These are phyloP conservation scores for Eristalis arbustorum DNA, from an alignment of 2,888 invertebrate species.

Conservation along the genomic window DNA sequence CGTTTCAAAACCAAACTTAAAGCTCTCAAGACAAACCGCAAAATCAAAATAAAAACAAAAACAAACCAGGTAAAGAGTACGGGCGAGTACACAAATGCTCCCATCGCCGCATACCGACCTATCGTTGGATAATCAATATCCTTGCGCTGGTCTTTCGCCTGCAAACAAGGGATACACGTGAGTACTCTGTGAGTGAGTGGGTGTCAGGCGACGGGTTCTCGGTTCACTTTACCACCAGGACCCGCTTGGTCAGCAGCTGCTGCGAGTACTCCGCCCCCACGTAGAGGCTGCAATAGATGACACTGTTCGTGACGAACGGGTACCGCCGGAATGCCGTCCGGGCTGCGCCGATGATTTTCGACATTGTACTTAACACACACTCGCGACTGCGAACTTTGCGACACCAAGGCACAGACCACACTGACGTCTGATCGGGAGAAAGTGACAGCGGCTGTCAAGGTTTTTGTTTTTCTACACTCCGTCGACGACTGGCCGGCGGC, in stretches of 20 bases:
- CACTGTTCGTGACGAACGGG: slow-evolving; percentile 82
- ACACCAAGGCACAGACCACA: slow-evolving; percentile 21
- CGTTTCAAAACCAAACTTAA: slow-evolving; percentile 23
- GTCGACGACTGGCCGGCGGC: neutral
- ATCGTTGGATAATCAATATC: slow-evolving; percentile 82
- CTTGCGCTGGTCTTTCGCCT: slow-evolving; percentile 72
- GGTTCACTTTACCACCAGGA: slow-evolving; percentile 81
- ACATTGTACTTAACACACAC: slow-evolving; percentile 40
- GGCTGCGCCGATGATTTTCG: slow-evolving; percentile 35
- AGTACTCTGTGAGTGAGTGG: slow-evolving; percentile 6
- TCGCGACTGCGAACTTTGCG: slow-evolving; percentile 28
- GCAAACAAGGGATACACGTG: slow-evolving; percentile 25
- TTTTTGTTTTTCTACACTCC: neutral
- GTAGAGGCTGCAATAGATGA: slow-evolving; percentile 89
- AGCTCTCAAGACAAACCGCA: slow-evolving; percentile 26
- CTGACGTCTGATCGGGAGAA: slow-evolving; percentile 45
- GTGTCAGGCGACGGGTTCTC: neutral
- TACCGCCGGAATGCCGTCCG: slow-evolving; percentile 78
- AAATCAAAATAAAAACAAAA: slow-evolving; percentile 43
- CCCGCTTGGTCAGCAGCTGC: slow-evolving; percentile 86
- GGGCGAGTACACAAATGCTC: slow-evolving; percentile 83
- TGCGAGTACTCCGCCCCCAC: slow-evolving; percentile 90
- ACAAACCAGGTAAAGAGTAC: slow-evolving; percentile 84
- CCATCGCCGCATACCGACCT: slow-evolving; percentile 83
- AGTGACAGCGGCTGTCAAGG: neutral